A percentile compares a stretch with the other conserved stretches of the same genome.
phyloP scores from a whole-genome alignment of 2,113 vertebrate species.

The Atlantisia rogersi region DNA sequence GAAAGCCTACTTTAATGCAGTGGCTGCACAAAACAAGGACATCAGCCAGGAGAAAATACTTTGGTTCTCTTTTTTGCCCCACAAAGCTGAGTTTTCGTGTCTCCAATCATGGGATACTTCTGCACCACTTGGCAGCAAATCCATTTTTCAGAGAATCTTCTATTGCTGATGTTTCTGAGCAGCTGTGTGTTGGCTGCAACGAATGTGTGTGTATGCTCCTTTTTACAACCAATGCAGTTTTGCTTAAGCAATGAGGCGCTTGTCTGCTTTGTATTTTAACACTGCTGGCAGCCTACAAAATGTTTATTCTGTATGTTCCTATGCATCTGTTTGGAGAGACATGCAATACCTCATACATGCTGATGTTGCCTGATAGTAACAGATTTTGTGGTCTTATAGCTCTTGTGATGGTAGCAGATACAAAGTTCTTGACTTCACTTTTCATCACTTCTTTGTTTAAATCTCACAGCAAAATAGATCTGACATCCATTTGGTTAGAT shows the following conservation, averaged over 20 bases:
- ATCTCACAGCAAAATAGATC: not conserved
- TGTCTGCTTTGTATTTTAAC: not conserved
- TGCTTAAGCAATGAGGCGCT: slow-evolving; percentile 33
- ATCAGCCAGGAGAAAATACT: not conserved
- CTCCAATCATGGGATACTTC: not conserved
- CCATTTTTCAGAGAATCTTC: not conserved
- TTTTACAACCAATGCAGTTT: not conserved
- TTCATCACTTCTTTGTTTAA: not conserved
- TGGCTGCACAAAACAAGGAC: not conserved
- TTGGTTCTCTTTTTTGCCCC: not conserved
- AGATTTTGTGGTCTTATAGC: not conserved
- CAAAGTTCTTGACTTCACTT: not conserved
- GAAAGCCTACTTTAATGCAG: not conserved
- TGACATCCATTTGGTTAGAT: not conserved
- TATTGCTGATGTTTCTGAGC: slow-evolving; percentile 17
- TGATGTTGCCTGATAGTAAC: not conserved
- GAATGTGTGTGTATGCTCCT: not conserved
- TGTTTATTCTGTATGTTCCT: not conserved
- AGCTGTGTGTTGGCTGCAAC: slow-evolving; percentile 41
- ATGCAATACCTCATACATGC: not conserved
- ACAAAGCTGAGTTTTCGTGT: not conserved
- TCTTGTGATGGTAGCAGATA: not conserved
- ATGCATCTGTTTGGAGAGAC: not conserved
- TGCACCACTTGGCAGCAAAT: not conserved
- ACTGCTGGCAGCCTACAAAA: not conserved